phyloP scores from a whole-genome alignment of 2,113 vertebrate species.

The Neopipo cinnamomea region DNA sequence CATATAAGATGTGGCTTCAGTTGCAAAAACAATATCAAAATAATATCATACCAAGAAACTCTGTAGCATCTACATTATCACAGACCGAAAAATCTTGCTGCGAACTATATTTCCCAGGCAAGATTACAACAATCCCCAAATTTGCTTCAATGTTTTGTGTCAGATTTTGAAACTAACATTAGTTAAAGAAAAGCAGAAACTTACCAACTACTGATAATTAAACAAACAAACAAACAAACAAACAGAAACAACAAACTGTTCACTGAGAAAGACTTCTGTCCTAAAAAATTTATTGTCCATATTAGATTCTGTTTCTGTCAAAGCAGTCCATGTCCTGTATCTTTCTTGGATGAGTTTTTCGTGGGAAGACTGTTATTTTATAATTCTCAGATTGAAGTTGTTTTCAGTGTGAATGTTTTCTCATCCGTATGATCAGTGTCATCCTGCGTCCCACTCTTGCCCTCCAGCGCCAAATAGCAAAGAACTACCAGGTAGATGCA shows the following conservation, averaged over 20 bases:
- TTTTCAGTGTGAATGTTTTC: neutral
- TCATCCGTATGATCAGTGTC: neutral
- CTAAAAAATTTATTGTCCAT: neutral
- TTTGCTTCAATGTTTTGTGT: neutral
- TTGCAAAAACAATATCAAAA: neutral
- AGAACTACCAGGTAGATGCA: neutral
- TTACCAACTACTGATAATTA: neutral
- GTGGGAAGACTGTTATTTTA: neutral
- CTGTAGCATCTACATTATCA: neutral
- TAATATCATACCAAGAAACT: neutral
- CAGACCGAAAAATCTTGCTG: neutral
- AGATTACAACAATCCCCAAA: neutral
- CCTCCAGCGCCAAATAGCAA: neutral
- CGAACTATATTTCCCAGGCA: neutral
- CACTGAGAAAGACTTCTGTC: neutral
- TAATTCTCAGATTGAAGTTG: neutral
- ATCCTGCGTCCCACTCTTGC: neutral
- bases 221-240: neutral
- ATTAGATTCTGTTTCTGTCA: neutral
- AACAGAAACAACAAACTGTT: neutral
- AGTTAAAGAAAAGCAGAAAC: neutral
- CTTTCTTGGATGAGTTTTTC: neutral
- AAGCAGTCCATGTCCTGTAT: neutral
- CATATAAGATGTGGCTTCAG: neutral
- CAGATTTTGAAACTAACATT: neutral